These are phyloP conservation scores for Pygoscelis adeliae DNA, from an alignment of 2,113 vertebrate genomes.

Conservation along the genomic window DNA sequence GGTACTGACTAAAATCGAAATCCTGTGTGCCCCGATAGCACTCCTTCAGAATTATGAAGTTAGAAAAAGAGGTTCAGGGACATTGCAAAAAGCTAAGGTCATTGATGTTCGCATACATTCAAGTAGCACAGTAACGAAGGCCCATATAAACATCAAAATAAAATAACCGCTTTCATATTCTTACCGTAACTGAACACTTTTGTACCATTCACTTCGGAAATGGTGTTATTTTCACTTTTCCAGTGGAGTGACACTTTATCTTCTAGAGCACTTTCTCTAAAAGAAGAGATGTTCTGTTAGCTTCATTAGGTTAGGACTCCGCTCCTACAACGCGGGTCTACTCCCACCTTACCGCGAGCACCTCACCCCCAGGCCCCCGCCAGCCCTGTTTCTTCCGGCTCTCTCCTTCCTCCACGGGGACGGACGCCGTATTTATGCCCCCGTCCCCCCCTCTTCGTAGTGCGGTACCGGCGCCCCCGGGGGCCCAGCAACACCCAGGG, in stretches of 20 bases:
- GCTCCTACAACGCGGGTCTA: rapidly evolving
- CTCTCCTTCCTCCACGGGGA: neutral
- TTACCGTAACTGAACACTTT: constrained; percentile 90
- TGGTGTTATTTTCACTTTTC: constrained; percentile 81
- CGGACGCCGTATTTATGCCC: rapidly evolving
- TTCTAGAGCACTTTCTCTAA: constrained; percentile 71
- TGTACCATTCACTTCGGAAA: constrained; percentile 84
- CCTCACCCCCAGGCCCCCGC: neutral
- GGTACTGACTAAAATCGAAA: neutral
- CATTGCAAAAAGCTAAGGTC: neutral
- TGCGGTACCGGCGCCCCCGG: no score
- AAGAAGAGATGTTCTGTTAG: neutral
- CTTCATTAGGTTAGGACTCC: rapidly evolving
- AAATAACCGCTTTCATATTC: neutral
- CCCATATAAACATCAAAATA: rapidly evolving
- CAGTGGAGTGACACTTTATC: constrained; percentile 77
- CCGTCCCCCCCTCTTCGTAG: rapidly evolving
- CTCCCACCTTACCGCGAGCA: rapidly evolving
- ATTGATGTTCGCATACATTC: neutral
- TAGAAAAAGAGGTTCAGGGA: no score
- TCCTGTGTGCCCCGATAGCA: rapidly evolving
- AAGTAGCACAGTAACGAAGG: rapidly evolving
- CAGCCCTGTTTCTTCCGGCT: neutral
- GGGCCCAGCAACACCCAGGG: neutral
- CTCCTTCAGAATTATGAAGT: rapidly evolving